Evolutionary conservation across 2,113 vertebrate genomes (phyloP).

Genomic region (Saguinus imperator): DNA sequence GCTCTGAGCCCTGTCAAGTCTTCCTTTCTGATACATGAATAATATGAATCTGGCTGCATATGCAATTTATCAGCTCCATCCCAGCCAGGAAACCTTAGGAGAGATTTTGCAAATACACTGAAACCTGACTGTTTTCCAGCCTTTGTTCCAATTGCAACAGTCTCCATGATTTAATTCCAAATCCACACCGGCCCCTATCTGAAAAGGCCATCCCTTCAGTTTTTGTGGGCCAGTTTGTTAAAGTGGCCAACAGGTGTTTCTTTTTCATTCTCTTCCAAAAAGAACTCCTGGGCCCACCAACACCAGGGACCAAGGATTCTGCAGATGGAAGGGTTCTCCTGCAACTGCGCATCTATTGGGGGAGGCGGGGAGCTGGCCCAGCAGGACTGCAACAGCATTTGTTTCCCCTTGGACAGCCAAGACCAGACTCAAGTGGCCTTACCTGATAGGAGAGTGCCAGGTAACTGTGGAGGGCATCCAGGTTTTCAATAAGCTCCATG

Average conservation of each 20-base stretch:
- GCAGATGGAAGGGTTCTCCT: neutral
- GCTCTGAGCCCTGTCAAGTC: neutral
- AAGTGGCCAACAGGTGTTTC: neutral
- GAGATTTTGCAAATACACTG: conserved; percentile 42
- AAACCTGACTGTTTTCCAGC: conserved; percentile 26
- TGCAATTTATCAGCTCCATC: conserved; percentile 53
- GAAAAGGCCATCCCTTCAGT: neutral
- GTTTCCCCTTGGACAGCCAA: neutral
- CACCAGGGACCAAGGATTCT: neutral
- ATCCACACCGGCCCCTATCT: neutral
- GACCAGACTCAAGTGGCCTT: neutral
- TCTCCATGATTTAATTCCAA: neutral
- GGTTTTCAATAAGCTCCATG: conserved; percentile 88
- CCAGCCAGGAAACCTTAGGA: conserved; percentile 47
- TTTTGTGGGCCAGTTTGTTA: neutral
- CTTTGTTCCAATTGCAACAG: neutral
- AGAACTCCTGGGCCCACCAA: neutral
- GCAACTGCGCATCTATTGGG: too few relatives aligned
- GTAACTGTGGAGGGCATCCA: conserved; percentile 90
- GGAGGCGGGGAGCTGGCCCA: accelerated
- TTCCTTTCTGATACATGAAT: conserved; percentile 25
- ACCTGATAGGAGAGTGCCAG: conserved; percentile 89
- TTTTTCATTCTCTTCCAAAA: neutral
- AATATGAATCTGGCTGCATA: conserved; percentile 24
- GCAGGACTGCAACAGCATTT: neutral